phyloP scores from a whole-genome alignment of 2,888 invertebrate genomes.

The Drosophila limbata region DNA sequence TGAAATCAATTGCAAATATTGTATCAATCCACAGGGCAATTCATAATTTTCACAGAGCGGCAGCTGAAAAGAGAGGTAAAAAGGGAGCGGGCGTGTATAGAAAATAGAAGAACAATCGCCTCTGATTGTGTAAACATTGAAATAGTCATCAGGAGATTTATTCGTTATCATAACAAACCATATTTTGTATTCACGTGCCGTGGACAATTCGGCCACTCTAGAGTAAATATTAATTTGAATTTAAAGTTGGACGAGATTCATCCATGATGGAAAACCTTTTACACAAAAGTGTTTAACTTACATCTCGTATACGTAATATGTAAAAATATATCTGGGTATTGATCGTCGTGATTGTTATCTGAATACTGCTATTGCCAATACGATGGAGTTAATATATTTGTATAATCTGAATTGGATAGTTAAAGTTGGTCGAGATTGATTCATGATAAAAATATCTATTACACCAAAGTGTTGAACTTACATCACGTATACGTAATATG shows the following conservation, averaged over 20 bases:
- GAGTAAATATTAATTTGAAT: too few relatives aligned
- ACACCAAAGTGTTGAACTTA: background rate
- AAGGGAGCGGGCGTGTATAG: background rate
- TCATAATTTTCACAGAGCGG: constrained; percentile 14
- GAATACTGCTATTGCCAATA: background rate
- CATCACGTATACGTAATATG: constrained; percentile 2
- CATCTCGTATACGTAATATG: too few relatives aligned
- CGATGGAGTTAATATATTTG: background rate
- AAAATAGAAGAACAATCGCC: constrained; percentile 25
- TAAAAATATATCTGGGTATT: background rate
- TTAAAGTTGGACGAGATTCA: too few relatives aligned
- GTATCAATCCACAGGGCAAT: constrained; percentile 36
- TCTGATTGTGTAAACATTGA: constrained; percentile 37
- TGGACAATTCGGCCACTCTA: background rate
- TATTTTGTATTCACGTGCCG: background rate
- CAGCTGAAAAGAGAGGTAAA: constrained; percentile 1
- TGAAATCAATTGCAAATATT: constrained; percentile 59
- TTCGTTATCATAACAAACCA: background rate
- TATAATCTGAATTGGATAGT: background rate
- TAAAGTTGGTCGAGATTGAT: background rate
- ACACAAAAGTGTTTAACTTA: too few relatives aligned
- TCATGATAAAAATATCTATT: background rate
- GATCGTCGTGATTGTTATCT: background rate
- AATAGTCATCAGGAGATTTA: constrained; percentile 15
- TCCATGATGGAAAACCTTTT: too few relatives aligned